These are phyloP conservation scores for Samia ricini DNA, from an alignment of 1,140 invertebrate genomes.

Conservation along the genomic window DNA sequence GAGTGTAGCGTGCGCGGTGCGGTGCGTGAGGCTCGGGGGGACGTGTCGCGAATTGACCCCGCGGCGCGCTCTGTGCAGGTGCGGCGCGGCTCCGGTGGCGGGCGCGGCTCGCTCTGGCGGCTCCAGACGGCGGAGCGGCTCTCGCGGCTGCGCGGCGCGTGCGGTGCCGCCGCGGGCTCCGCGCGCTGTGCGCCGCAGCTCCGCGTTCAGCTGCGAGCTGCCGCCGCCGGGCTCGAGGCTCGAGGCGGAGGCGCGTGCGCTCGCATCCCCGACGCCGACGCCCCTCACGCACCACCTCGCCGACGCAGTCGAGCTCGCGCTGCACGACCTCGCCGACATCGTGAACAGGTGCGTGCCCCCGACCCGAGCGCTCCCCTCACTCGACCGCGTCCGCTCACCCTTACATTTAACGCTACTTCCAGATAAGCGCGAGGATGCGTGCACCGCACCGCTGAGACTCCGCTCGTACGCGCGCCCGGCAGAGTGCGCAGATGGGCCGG, in stretches of 20 bases:
- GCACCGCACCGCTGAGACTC: not conserved
- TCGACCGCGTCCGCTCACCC: too few species aligned
- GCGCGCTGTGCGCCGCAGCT: slow-evolving; percentile 91
- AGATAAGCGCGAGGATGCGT: not conserved
- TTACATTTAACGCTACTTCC: not conserved
- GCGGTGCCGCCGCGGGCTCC: slow-evolving; percentile 83
- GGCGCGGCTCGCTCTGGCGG: slow-evolving; percentile 77
- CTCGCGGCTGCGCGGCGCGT: slow-evolving; percentile 87
- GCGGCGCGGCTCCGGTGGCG: slow-evolving; percentile 72
- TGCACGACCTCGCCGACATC: slow-evolving; percentile 48
- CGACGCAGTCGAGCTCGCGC: slow-evolving; percentile 51
- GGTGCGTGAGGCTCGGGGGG: not conserved
- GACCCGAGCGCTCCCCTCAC: not conserved
- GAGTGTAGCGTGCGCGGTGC: not conserved
- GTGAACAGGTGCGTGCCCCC: slow-evolving; percentile 42
- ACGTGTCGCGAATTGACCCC: too few species aligned
- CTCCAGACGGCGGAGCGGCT: slow-evolving; percentile 92
- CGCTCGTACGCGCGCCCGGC: too few species aligned
- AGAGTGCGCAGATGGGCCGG: too few species aligned
- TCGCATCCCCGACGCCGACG: slow-evolving; percentile 51
- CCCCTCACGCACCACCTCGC: slow-evolving; percentile 44
- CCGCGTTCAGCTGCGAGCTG: slow-evolving; percentile 92
- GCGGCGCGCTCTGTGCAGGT: slow-evolving; percentile 1
- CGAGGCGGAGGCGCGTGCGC: slow-evolving; percentile 85
- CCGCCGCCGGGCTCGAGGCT: slow-evolving; percentile 86